Evolutionary conservation across 1,140 invertebrate species (phyloP).

Genomic region (Globodera rostochiensis): DNA sequence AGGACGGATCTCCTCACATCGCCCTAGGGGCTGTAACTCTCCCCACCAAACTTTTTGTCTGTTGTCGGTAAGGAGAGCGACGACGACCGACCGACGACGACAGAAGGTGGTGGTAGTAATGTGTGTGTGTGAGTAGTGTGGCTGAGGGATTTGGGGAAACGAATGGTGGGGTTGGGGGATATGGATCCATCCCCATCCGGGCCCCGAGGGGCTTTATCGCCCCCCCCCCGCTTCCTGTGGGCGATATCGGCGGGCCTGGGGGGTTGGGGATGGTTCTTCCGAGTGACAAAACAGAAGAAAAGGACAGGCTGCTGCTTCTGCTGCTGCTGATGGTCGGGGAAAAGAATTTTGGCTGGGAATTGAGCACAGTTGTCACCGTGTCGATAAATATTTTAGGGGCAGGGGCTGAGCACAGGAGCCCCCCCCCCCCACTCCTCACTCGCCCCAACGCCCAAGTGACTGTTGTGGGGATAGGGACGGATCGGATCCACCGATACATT

Average conservation of each 20-base stretch:
- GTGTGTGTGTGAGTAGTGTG: not conserved
- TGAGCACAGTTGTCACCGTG: conserved; percentile 1
- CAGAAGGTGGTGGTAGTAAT: not conserved
- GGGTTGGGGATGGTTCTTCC: not conserved
- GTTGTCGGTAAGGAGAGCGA: not conserved
- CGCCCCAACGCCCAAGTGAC: not conserved
- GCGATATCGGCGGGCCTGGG: not conserved
- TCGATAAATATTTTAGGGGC: conserved; percentile 2
- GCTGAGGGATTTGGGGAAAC: not conserved
- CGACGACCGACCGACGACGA: not conserved
- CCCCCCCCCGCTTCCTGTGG: not conserved
- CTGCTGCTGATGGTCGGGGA: not conserved
- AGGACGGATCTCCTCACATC: not conserved
- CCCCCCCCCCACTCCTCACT: no score
- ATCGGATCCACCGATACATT: not conserved
- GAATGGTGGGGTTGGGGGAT: not conserved
- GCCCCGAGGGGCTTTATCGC: not conserved
- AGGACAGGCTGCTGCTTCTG: not conserved
- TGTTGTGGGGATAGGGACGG: not conserved
- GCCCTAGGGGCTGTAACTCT: not conserved
- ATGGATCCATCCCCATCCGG: conserved; percentile 1
- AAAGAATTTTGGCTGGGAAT: not conserved
- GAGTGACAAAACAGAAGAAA: not conserved
- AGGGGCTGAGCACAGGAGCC: not conserved
- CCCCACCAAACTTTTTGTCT: not conserved